phyloP scores from a whole-genome alignment of 2,113 vertebrate genomes.

The Copsychus sechellarum region DNA sequence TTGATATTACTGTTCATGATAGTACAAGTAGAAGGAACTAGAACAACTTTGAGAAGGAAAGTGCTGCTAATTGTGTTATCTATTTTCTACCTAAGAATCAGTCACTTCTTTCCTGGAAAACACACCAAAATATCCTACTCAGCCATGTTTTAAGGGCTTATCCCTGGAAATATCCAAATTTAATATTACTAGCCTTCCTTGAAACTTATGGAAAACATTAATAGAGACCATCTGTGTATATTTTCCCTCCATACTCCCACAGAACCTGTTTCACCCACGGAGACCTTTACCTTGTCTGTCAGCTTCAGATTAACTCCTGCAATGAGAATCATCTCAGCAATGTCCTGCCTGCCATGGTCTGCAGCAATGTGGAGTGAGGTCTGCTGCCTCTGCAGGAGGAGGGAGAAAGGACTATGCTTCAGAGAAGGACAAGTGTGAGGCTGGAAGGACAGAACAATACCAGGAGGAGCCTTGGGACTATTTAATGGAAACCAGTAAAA shows the following conservation, averaged over 20 bases:
- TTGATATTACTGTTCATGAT: background rate
- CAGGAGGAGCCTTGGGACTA: background rate
- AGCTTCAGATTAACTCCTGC: slow-evolving; percentile 83
- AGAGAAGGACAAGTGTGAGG: background rate
- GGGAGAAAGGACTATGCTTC: background rate
- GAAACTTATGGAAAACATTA: background rate
- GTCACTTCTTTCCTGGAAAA: background rate
- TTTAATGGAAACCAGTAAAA: background rate
- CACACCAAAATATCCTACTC: background rate
- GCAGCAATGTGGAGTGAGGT: slow-evolving; percentile 85
- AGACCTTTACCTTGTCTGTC: slow-evolving; percentile 81
- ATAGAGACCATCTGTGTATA: background rate
- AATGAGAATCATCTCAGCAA: slow-evolving; percentile 86
- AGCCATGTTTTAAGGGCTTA: background rate
- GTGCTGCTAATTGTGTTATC: background rate
- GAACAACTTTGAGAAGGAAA: background rate
- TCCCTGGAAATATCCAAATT: background rate
- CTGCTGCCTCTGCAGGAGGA: slow-evolving; percentile 81
- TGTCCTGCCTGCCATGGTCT: slow-evolving; percentile 81
- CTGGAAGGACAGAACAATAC: background rate
- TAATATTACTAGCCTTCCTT: background rate
- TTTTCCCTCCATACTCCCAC: background rate
- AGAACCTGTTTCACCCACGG: background rate
- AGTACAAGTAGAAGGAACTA: background rate
- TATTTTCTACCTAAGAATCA: background rate